Base-by-base conservation (phyloP, 1,140 invertebrate genomes). In the Hylyphantes graminicola region DNA sequence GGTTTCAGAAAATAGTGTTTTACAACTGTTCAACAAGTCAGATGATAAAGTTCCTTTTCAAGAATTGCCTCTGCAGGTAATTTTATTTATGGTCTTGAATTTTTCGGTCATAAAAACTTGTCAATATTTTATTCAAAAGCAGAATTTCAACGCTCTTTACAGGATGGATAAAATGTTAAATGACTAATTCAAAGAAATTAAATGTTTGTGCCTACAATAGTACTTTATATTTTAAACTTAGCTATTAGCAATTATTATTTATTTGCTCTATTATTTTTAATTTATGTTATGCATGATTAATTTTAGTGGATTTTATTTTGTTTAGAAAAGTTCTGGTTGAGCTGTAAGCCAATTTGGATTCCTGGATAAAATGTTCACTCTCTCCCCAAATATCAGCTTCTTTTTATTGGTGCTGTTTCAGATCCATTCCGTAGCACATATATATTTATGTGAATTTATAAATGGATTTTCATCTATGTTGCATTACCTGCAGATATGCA, bases 41-140 rank as follows among this genome's bases (percentile, higher is more conserved):
- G 92, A 93, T 8, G 96, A 98, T 88, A 97, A 90, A 95, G 7
- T 85, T n/a, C 86, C 86, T n/a, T 86, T 86, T 82, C 86, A 86
- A 54, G 96, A 98, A 91, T 91, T 98, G 64, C 96, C 96, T 0
- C 90, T 99, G 55, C 95, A 98, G 88, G 93, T 96, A 8, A 73
- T 68, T 61, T 59, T 59, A 35, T 13, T 64, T 75, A n/a, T 13
- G 8, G 35, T 72, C 59, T 74, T 74, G 21, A 74, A 74, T 9
- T 7, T 55, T 57, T 35, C n/a, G 13, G 15, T 57, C 17, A 61
- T 59, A 61, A 61, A 61, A 61, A n/a, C 7, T 61, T n/a, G 12
- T 59, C 12, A 13, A 59, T 17, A 59, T 59, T 59, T 59, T 13
- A 13, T 59, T 59, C 12, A 59, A 59, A 59, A 3, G n/a, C 12